Conservation (phyloP, 2,113 vertebrate species). For the Hippocampus mohnikei region DNA sequence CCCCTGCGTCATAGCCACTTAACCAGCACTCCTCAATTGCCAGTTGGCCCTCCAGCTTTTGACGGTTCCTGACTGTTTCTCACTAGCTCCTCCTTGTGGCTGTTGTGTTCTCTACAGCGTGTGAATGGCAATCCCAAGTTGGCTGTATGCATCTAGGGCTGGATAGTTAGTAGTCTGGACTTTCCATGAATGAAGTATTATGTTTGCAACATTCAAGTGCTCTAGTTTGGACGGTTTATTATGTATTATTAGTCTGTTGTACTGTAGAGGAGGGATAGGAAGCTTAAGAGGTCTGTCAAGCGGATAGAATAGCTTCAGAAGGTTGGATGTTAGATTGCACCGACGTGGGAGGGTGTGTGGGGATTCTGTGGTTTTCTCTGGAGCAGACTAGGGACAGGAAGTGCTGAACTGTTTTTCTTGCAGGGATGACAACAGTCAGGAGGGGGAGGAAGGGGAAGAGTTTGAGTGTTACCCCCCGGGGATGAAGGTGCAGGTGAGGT, state of each 20-base stretch:
- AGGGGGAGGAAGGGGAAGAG: slow-evolving; percentile 90
- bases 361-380: slow-evolving; percentile 47
- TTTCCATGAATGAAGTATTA: slow-evolving; percentile 49
- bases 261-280: slow-evolving; percentile 35
- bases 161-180: slow-evolving; percentile 35
- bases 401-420: slow-evolving; percentile 82
- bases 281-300: slow-evolving; percentile 17
- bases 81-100: slow-evolving; percentile 64
- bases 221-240: slow-evolving; percentile 48
- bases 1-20: slow-evolving; percentile 44
- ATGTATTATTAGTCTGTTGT: slow-evolving; percentile 44
- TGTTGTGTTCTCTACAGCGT: slow-evolving; percentile 49
- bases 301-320: slow-evolving; percentile 4
- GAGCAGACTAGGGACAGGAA: slow-evolving; percentile 73
- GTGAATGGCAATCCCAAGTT: slow-evolving; percentile 40
- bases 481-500: slow-evolving; percentile 99
- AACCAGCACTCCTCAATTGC: slow-evolving; percentile 45
- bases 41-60: slow-evolving; percentile 43
- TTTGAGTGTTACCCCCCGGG: slow-evolving; percentile 99
- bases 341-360: slow-evolving; percentile 36
- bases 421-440: slow-evolving; percentile 97
- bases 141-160: slow-evolving; percentile 35
- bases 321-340: slow-evolving; percentile 43
- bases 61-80: slow-evolving; percentile 49
- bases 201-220: slow-evolving; percentile 46